Percentiles rank a stretch among this genome's conserved stretches.
phyloP scores from a whole-genome alignment of 2,113 vertebrate genomes.

The Bos indicus region DNA sequence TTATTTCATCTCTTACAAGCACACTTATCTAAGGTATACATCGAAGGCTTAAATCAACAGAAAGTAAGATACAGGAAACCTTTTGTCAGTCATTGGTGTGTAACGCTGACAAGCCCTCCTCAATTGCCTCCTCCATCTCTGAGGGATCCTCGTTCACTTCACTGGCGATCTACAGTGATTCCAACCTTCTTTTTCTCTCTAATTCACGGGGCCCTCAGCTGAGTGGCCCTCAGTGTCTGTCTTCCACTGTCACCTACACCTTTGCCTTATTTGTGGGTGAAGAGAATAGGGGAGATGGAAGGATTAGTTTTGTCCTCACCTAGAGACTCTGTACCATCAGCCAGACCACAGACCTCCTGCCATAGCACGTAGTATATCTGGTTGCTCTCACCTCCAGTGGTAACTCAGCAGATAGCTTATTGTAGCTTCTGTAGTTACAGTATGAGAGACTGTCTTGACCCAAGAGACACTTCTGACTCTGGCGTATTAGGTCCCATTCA shows the following conservation, averaged over 20 bases:
- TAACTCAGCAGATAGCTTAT: neutral
- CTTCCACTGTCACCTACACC: accelerated
- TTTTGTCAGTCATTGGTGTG: neutral
- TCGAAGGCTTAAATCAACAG: neutral
- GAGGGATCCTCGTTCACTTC: neutral
- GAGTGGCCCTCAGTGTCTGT: too few relatives aligned
- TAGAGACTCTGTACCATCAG: neutral
- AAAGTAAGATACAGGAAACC: neutral
- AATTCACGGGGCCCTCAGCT: neutral
- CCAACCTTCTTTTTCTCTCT: neutral
- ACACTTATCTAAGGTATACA: neutral
- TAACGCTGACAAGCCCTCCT: neutral
- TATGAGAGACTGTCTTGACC: neutral
- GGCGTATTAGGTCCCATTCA: neutral
- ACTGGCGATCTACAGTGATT: neutral
- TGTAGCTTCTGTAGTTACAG: neutral
- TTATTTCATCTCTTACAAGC: neutral
- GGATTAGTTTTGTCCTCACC: neutral
- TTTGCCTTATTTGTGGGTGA: neutral
- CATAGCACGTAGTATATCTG: too few relatives aligned
- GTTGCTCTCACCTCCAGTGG: neutral
- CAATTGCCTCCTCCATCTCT: neutral
- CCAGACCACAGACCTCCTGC: neutral
- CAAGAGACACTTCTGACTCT: neutral
- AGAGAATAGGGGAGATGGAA: neutral